These are phyloP conservation scores for Antedon bifida DNA, from an alignment of 35 echinoderm and acorn worm species.

Conservation along the genomic window DNA sequence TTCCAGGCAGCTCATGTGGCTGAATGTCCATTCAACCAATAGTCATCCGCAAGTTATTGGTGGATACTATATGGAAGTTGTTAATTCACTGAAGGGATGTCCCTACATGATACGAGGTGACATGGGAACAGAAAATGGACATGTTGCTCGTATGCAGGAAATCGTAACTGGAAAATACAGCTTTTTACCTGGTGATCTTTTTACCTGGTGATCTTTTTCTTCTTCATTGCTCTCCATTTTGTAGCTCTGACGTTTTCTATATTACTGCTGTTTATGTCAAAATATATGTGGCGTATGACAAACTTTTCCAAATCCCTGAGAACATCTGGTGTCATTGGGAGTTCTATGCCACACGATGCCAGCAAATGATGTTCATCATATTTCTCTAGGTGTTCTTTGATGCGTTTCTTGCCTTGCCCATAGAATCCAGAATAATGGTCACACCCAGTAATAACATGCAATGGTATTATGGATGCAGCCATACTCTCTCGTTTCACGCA, in stretches of 20 bases:
- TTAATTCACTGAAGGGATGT: conserved; percentile 12
- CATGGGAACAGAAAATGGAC: conserved; percentile 21
- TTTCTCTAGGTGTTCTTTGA: conserved; percentile 5
- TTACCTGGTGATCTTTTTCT: conserved; percentile 6
- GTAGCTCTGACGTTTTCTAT: conserved; percentile 18
- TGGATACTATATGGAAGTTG: conserved; percentile 26
- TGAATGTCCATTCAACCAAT: conserved; percentile 28
- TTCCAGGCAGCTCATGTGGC: conserved; percentile 28
- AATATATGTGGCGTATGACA: conserved; percentile 19
- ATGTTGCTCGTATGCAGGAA: conserved; percentile 20
- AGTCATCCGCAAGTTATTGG: conserved; percentile 25
- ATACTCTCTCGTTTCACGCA: conserved; percentile 1
- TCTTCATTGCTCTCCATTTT: conserved; percentile 36
- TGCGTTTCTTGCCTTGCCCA: conserved; percentile 14
- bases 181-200: not conserved
- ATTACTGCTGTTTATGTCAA: conserved; percentile 2
- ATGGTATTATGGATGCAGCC: conserved; percentile 18
- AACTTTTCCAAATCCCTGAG: conserved; percentile 30
- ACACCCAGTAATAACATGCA: conserved; percentile 26
- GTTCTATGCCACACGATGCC: not conserved
- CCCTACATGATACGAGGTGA: conserved; percentile 8
- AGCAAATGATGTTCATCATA: not conserved
- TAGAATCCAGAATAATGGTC: conserved; percentile 14
- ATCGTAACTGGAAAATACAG: conserved; percentile 2
- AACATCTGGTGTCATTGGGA: conserved; percentile 2